Conservation (phyloP, 2,113 vertebrate species). For the Bettongia penicillata region DNA sequence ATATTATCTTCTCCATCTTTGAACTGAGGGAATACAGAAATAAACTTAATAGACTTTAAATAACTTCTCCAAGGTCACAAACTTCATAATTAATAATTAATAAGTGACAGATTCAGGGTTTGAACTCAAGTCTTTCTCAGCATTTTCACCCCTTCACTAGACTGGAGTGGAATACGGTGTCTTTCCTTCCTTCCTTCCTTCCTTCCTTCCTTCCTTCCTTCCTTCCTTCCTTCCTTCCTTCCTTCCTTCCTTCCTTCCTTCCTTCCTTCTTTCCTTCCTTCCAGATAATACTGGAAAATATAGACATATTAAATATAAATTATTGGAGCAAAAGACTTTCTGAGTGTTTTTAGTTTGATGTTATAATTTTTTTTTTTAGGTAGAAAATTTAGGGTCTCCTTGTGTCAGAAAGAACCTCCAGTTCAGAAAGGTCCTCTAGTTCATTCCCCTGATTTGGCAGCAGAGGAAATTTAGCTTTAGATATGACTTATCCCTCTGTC, state of each 20-base stretch:
- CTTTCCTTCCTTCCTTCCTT: neutral
- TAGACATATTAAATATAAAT: neutral
- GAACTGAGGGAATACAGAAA: too few relatives aligned
- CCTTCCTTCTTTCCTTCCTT: neutral
- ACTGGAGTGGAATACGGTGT: neutral
- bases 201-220: neutral
- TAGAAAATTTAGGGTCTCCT: neutral
- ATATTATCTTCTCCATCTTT: too few relatives aligned
- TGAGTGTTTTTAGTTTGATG: constrained; percentile 9
- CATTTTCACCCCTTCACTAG: too few relatives aligned
- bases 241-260: neutral
- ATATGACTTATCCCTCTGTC: neutral
- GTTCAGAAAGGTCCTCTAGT: neutral
- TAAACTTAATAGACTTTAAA: too few relatives aligned
- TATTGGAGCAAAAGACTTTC: neutral
- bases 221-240: neutral
- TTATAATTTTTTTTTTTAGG: neutral
- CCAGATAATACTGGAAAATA: neutral
- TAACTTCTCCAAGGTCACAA: too few relatives aligned
- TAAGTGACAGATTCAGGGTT: too few relatives aligned
- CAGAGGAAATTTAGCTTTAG: neutral
- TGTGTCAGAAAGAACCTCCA: neutral
- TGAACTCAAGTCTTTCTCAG: too few relatives aligned
- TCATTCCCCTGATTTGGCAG: neutral
- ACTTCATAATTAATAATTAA: too few relatives aligned